These are phyloP conservation scores for Myxocyprinus asiaticus DNA, from an alignment of 2,113 vertebrate species.

Conservation along the genomic window DNA sequence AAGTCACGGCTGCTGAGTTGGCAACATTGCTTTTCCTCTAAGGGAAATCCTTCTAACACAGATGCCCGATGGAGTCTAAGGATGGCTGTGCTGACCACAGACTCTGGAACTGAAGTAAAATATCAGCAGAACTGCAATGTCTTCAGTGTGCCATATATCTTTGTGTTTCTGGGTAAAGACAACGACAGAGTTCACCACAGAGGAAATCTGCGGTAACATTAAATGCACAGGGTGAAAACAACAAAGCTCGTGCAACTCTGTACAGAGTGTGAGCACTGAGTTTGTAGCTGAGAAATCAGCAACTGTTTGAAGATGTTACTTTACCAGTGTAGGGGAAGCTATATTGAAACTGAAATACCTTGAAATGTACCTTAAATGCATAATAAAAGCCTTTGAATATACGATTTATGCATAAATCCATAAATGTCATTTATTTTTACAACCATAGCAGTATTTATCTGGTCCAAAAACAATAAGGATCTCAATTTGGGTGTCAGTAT, in stretches of 20 bases:
- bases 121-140: neutral
- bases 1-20: constrained; percentile 20
- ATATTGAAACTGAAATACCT: too few relatives aligned
- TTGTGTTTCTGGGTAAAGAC: constrained; percentile 36
- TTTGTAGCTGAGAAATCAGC: neutral
- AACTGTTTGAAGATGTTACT: neutral
- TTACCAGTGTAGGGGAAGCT: neutral
- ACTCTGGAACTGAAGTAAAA: neutral
- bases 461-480: too few relatives aligned
- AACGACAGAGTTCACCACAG: constrained; percentile 6
- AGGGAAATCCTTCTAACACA: neutral
- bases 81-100: neutral
- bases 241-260: neutral
- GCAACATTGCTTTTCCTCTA: constrained; percentile 15
- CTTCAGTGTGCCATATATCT: neutral
- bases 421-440: too few relatives aligned
- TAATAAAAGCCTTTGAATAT: too few relatives aligned
- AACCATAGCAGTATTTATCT: too few relatives aligned
- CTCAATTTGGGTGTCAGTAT: too few relatives aligned
- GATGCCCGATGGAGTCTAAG: neutral
- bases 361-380: too few relatives aligned
- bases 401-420: too few relatives aligned
- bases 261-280: neutral
- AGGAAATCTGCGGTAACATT: constrained; percentile 3
- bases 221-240: neutral